Conservation (phyloP, 2,888 invertebrate species). For the Eurytoma californica region DNA sequence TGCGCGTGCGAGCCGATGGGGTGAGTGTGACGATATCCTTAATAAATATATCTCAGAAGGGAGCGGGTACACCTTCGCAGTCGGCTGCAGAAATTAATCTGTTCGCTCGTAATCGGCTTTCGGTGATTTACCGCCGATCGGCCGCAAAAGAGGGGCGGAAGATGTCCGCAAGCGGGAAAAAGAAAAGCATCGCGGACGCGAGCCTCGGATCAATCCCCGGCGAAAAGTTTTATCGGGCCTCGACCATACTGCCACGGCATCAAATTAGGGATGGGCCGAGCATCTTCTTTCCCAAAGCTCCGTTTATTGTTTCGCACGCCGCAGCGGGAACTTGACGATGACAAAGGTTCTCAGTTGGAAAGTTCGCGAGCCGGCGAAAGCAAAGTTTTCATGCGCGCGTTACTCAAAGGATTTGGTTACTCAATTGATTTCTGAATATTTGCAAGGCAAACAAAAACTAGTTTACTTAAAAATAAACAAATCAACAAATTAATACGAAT, state of each 20-base stretch:
- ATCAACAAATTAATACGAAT: background rate
- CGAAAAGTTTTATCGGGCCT: constrained; percentile 61
- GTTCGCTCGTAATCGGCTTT: constrained; percentile 72
- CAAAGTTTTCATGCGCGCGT: constrained; percentile 23
- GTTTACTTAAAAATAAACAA: too few species aligned
- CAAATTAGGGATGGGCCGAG: constrained; percentile 49
- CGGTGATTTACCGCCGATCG: constrained; percentile 66
- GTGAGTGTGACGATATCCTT: constrained; percentile 37
- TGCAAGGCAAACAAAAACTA: background rate
- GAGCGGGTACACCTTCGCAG: constrained; percentile 53
- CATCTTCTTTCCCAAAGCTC: constrained; percentile 31
- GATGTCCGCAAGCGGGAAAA: constrained; percentile 59
- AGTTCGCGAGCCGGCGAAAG: constrained; percentile 6
- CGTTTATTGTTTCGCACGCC: constrained; percentile 39
- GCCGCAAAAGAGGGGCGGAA: constrained; percentile 61
- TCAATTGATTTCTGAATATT: constrained; percentile 5
- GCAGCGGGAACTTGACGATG: constrained; percentile 20
- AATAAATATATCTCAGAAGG: constrained; percentile 37
- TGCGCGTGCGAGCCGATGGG: background rate
- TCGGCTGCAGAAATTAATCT: constrained; percentile 70
- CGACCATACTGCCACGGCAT: constrained; percentile 61
- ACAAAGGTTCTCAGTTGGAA: constrained; percentile 10
- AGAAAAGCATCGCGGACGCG: constrained; percentile 48
- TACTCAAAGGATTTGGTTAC: background rate
- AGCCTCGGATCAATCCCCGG: constrained; percentile 45